Conservation (phyloP, 1,140 invertebrate species). For the Drosophila busckii region DNA sequence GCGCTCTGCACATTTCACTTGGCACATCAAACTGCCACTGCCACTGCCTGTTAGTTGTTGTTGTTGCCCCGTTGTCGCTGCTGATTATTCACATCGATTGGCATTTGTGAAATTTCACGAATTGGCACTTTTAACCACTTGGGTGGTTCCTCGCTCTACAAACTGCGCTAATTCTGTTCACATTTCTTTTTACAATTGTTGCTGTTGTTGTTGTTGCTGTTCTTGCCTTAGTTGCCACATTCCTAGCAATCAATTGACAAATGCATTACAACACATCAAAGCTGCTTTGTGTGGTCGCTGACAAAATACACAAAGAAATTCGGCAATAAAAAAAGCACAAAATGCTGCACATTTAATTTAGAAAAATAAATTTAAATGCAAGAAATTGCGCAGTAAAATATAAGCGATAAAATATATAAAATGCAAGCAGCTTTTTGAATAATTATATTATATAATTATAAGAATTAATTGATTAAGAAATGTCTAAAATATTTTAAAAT, state of each 20-base stretch:
- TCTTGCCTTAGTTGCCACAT: slow-evolving; percentile 29
- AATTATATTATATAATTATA: too few relatives aligned
- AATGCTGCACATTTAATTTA: too few relatives aligned
- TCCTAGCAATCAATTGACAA: slow-evolving; percentile 66
- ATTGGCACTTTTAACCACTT: slow-evolving; percentile 71
- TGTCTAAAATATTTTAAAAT: too few relatives aligned
- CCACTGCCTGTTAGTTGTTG: slow-evolving; percentile 22
- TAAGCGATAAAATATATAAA: neutral
- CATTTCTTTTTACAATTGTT: slow-evolving; percentile 14
- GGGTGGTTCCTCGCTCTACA: slow-evolving; percentile 46
- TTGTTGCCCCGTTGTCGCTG: slow-evolving; percentile 52
- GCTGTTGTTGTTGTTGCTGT: slow-evolving; percentile 1
- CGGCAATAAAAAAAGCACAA: neutral
- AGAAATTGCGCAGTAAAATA: neutral
- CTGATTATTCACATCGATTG: slow-evolving; percentile 77
- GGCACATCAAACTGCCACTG: slow-evolving; percentile 58
- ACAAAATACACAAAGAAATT: slow-evolving; percentile 15
- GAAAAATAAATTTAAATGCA: neutral
- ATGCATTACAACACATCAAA: slow-evolving; percentile 43
- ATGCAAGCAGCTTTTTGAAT: slow-evolving; percentile 36
- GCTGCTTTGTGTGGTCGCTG: slow-evolving; percentile 38
- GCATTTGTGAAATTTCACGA: slow-evolving; percentile 75
- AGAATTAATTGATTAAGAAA: too few relatives aligned
- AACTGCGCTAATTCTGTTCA: slow-evolving; percentile 55
- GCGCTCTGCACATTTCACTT: slow-evolving; percentile 27